Percentiles rank a stretch among this genome's conserved stretches.
Evolutionary conservation across 2,113 vertebrate genomes (phyloP).

Genomic region (Origma solitaria): DNA sequence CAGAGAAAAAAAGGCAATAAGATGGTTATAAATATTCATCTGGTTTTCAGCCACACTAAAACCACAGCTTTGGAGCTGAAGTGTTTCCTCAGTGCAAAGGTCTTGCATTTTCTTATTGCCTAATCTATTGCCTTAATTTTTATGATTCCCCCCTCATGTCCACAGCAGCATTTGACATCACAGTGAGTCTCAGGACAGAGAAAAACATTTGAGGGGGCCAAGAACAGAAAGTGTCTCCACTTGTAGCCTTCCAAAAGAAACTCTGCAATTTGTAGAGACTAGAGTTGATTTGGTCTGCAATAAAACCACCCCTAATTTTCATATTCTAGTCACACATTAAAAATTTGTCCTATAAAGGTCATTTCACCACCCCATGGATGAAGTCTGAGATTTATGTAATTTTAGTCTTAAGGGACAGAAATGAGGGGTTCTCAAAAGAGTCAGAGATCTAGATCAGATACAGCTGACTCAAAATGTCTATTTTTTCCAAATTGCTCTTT

Average conservation of each 20-base stretch:
- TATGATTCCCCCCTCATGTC: accelerated
- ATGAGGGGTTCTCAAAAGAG: neutral
- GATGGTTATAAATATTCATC: neutral
- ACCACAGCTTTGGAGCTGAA: neutral
- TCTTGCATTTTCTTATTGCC: neutral
- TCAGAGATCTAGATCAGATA: neutral
- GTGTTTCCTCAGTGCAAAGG: neutral
- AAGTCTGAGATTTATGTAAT: neutral
- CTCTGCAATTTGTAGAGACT: neutral
- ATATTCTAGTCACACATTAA: neutral
- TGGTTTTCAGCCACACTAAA: neutral
- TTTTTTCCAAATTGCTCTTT: neutral
- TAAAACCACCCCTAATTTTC: neutral
- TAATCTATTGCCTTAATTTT: neutral
- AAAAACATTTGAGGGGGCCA: accelerated
- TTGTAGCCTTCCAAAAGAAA: neutral
- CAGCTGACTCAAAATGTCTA: accelerated
- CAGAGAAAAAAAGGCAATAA: neutral
- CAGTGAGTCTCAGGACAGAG: neutral
- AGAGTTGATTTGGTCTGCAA: neutral
- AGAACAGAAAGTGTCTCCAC: neutral
- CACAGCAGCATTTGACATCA: accelerated
- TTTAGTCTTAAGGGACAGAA: neutral
- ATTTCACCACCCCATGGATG: neutral
- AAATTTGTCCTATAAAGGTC: neutral